Conservation (phyloP, 30 jellyfish, hydroid and myxozoan genomes). For the Catostylus mosaicus region DNA sequence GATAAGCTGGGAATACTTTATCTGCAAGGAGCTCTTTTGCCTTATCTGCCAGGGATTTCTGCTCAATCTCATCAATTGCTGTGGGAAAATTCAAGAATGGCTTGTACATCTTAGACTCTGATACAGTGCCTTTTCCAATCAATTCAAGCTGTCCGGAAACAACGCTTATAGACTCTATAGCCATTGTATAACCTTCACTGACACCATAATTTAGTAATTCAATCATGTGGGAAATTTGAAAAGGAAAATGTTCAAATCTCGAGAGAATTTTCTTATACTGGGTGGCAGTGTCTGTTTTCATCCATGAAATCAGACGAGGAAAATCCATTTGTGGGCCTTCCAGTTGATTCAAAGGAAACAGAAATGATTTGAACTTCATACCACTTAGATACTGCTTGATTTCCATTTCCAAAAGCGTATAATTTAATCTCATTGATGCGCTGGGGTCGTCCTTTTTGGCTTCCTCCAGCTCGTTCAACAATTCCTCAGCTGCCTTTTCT, state of each 20-base stretch:
- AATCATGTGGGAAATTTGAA: constrained; percentile 64
- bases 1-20: constrained; percentile 53
- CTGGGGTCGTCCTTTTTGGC: background rate
- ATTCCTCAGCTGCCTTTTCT: constrained; percentile 45
- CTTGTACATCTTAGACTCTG: constrained; percentile 66
- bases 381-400: constrained; percentile 72
- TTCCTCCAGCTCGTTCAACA: constrained; percentile 26
- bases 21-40: constrained; percentile 42
- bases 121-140: constrained; percentile 3
- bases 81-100: constrained; percentile 62
- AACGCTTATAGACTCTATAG: constrained; percentile 58
- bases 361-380: constrained; percentile 51
- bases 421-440: constrained; percentile 22
- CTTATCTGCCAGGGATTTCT: constrained; percentile 20
- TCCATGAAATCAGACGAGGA: constrained; percentile 89
- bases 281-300: constrained; percentile 77
- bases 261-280: constrained; percentile 68
- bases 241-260: constrained; percentile 71
- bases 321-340: constrained; percentile 97
- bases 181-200: constrained; percentile 50
- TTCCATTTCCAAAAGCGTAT: constrained; percentile 62
- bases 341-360: constrained; percentile 80
- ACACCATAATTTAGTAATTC: constrained; percentile 62
- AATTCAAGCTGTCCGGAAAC: constrained; percentile 61
- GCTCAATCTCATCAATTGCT: constrained; percentile 22